A percentile compares a stretch with the other conserved stretches of the same genome.
Evolutionary conservation across 2,113 vertebrate genomes (phyloP).

Genomic region (Corythoichthys intestinalis): DNA sequence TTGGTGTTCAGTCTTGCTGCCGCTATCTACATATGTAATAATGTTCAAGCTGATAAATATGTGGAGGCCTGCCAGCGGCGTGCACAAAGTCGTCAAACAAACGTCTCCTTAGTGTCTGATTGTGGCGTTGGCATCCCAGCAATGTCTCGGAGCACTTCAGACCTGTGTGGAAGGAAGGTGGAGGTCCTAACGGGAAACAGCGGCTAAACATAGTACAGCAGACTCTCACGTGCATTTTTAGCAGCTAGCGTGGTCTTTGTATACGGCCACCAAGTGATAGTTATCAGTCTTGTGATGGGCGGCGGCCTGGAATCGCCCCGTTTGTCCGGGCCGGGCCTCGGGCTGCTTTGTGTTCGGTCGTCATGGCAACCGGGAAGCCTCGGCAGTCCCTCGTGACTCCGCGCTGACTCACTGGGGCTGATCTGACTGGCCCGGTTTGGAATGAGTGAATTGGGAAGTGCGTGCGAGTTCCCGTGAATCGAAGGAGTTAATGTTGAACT

Average conservation of each 20-base stretch:
- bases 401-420: slow-evolving; percentile 64
- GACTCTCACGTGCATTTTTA: neutral
- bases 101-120: neutral
- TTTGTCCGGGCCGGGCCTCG: neutral
- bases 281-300: slow-evolving; percentile 23
- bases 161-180: neutral
- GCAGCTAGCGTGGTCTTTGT: neutral
- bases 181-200: neutral
- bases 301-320: slow-evolving; percentile 10
- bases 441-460: slow-evolving; percentile 1
- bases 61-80: neutral
- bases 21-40: neutral
- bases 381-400: slow-evolving; percentile 37
- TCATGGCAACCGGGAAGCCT: slow-evolving; percentile 41
- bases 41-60: neutral
- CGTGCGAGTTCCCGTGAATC: neutral
- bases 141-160: neutral
- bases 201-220: neutral
- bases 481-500: slow-evolving; percentile 24
- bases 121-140: neutral
- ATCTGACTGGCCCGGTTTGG: slow-evolving; percentile 32
- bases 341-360: slow-evolving; percentile 71
- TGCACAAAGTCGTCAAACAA: neutral
- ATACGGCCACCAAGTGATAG: neutral
- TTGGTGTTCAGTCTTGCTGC: neutral